Conservation (phyloP, 2,888 invertebrate genomes). For the Microctonus hyperodae region DNA sequence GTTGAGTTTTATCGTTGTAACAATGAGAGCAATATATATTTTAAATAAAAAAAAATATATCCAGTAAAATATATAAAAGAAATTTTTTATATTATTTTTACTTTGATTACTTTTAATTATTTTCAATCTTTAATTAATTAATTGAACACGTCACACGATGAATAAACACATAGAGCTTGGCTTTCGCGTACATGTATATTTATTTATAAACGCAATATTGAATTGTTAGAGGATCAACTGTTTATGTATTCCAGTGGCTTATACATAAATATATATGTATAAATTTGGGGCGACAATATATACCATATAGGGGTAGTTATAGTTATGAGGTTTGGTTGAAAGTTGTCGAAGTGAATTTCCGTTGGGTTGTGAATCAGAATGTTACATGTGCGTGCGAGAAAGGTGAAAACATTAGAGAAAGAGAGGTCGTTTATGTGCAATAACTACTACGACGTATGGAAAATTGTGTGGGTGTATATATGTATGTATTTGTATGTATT, state of each 20-base stretch:
- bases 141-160: background rate
- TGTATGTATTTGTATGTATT: constrained; percentile 14
- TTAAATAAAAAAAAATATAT: background rate
- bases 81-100: background rate
- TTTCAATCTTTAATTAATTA: background rate
- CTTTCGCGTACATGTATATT: too few species aligned
- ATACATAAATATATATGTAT: too few species aligned
- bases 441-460: too few species aligned
- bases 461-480: too few species aligned
- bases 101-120: background rate
- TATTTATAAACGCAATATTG: background rate
- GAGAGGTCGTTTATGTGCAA: too few species aligned
- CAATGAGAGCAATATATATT: background rate
- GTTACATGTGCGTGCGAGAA: background rate
- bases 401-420: background rate
- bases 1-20: background rate
- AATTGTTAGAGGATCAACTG: constrained; percentile 10
- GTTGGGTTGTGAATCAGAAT: background rate
- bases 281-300: background rate
- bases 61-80: background rate
- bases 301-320: background rate
- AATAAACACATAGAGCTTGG: background rate
- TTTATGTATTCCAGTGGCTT: background rate
- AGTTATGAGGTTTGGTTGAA: background rate
- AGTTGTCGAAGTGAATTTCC: constrained; percentile 21